Percentiles rank a stretch among this genome's conserved stretches.
Evolutionary conservation across 2,113 vertebrate species (phyloP).

Genomic region (Cisticola juncidis): DNA sequence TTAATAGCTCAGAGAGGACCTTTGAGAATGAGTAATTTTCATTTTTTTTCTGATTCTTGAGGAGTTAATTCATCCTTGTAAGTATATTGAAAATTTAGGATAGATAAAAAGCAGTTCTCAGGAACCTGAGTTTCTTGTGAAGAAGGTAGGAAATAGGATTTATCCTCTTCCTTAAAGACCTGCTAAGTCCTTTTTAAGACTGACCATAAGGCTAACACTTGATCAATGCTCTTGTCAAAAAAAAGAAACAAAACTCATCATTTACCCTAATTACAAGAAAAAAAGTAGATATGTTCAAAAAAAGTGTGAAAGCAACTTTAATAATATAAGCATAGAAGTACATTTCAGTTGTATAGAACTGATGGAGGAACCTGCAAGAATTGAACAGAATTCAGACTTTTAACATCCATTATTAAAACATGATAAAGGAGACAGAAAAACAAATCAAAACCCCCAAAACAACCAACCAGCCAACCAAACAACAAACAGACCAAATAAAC

Average conservation of each 20-base stretch:
- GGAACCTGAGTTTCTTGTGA: background rate
- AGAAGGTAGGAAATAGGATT: background rate
- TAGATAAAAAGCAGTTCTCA: background rate
- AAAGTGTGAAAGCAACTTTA: background rate
- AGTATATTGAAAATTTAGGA: background rate
- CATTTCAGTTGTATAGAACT: background rate
- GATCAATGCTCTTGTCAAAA: background rate
- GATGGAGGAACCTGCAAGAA: background rate
- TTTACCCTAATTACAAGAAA: background rate
- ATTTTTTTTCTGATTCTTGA: background rate
- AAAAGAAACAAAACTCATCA: background rate
- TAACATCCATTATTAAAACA: background rate
- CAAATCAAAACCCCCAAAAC: rapidly evolving
- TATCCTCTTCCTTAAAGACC: background rate
- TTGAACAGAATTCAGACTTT: background rate
- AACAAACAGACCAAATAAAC: background rate
- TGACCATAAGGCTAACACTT: background rate
- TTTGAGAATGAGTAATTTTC: background rate
- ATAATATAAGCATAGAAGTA: background rate
- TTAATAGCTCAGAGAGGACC: background rate
- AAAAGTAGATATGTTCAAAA: background rate
- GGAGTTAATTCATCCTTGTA: background rate
- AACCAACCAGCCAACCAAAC: rapidly evolving
- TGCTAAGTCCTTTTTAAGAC: background rate
- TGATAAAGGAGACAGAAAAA: background rate